These are phyloP conservation scores for Euplexia lucipara DNA, from an alignment of 2,888 invertebrate genomes.

Conservation along the genomic window DNA sequence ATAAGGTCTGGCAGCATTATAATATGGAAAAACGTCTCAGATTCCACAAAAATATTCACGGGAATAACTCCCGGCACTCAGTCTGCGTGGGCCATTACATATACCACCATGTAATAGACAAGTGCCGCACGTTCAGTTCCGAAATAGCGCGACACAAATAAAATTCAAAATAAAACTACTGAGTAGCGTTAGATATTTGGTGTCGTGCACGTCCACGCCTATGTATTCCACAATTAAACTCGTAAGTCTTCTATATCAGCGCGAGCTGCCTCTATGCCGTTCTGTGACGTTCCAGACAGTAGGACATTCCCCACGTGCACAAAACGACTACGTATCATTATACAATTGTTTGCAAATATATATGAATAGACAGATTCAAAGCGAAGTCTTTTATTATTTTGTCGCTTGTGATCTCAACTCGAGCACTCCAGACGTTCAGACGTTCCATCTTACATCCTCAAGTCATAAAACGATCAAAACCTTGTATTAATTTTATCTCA, in stretches of 20 bases:
- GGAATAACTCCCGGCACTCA: conserved; percentile 73
- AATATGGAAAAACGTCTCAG: conserved; percentile 23
- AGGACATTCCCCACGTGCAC: conserved; percentile 46
- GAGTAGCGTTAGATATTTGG: conserved; percentile 87
- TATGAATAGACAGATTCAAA: conserved; percentile 28
- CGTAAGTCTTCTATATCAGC: conserved; percentile 67
- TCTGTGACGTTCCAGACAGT: conserved; percentile 39
- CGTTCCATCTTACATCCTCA: conserved; percentile 18
- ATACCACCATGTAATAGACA: conserved; percentile 84
- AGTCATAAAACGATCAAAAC: conserved; percentile 50
- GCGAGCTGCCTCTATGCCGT: conserved; percentile 38
- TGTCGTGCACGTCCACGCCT: conserved; percentile 76
- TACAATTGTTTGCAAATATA: conserved; percentile 39
- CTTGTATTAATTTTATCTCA: conserved; percentile 67
- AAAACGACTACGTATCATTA: conserved; percentile 36
- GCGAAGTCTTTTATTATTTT: conserved; percentile 21
- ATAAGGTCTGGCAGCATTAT: not conserved
- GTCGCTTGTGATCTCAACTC: conserved; percentile 13
- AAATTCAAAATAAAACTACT: conserved; percentile 90
- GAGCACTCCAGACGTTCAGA: conserved; percentile 1
- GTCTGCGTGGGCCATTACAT: conserved; percentile 82
- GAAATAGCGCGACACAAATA: conserved; percentile 91
- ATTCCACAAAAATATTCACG: conserved; percentile 65
- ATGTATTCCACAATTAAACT: conserved; percentile 78
- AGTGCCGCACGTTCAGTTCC: conserved; percentile 87